phyloP scores from a whole-genome alignment of 2,888 invertebrate species.

The Thelaira solivaga region DNA sequence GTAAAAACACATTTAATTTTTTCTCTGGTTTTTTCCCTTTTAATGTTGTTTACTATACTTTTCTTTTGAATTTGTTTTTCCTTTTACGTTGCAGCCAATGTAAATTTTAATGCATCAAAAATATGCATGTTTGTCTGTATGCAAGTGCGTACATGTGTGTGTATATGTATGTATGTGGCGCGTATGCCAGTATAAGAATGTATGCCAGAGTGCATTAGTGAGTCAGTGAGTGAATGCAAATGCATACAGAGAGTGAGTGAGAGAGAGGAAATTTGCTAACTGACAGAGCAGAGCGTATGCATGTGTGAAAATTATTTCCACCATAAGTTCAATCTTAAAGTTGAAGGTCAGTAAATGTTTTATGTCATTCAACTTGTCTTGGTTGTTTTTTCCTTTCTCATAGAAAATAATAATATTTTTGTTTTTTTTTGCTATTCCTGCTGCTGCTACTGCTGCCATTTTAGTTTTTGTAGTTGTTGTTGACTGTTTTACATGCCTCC shows the following conservation, averaged over 20 bases:
- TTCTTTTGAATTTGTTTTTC: neutral
- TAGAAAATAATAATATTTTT: slow-evolving; percentile 21
- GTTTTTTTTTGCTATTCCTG: slow-evolving; percentile 24
- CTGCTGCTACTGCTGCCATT: neutral
- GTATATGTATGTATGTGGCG: neutral
- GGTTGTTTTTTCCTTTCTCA: slow-evolving; percentile 30
- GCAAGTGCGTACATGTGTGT: neutral
- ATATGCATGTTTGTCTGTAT: too few species aligned
- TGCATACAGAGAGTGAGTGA: neutral
- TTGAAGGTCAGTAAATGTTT: slow-evolving; percentile 77
- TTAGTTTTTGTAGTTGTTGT: neutral
- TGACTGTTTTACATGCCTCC: slow-evolving; percentile 14
- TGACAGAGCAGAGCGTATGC: neutral
- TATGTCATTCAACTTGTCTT: slow-evolving; percentile 77
- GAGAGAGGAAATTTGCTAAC: neutral
- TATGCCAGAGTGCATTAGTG: neutral
- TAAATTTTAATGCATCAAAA: neutral
- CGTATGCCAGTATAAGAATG: neutral
- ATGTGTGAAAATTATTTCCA: slow-evolving; percentile 48
- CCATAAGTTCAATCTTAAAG: slow-evolving; percentile 75
- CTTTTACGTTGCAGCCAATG: neutral
- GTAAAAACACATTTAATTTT: too few species aligned
- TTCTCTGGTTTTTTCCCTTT: neutral
- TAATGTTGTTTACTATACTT: neutral
- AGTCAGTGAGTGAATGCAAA: slow-evolving; percentile 1